phyloP scores from a whole-genome alignment of 2,797 vertebrate species.

The Anabas testudineus region DNA sequence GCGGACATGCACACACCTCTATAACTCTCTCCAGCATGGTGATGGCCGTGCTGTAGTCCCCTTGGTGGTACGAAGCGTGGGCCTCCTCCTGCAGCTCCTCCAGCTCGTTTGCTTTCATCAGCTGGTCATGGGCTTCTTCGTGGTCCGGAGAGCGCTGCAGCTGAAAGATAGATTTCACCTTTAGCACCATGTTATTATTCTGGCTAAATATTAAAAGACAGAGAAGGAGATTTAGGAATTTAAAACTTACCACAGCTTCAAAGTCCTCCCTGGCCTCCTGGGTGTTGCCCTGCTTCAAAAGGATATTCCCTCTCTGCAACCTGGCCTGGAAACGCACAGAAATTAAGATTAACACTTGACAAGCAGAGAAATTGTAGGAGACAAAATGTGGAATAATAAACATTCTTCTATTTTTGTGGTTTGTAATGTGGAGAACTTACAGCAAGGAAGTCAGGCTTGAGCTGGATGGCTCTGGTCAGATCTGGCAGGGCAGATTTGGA shows the following conservation, averaged over 20 bases:
- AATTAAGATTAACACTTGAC: not conserved
- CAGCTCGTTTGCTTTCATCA: conserved; percentile 78
- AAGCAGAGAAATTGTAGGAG: not conserved
- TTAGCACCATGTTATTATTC: not conserved
- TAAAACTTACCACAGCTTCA: conserved; percentile 82
- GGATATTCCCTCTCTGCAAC: conserved; percentile 88
- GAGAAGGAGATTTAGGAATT: not conserved
- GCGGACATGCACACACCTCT: conserved; percentile 79
- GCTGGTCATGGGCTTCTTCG: conserved; percentile 84
- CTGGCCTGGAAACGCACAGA: conserved; percentile 78
- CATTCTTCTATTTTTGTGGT: no score
- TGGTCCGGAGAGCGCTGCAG: conserved; percentile 81
- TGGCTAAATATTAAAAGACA: not conserved
- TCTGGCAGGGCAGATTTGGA: conserved; percentile 89
- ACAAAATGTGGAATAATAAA: not conserved
- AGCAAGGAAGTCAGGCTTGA: conserved; percentile 89
- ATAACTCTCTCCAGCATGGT: conserved; percentile 82
- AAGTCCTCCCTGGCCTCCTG: conserved; percentile 88
- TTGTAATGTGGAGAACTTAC: conserved; percentile 72
- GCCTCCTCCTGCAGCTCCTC: conserved; percentile 84
- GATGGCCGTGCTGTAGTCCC: conserved; percentile 80
- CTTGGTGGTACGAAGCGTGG: conserved; percentile 76
- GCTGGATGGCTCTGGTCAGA: conserved; percentile 86
- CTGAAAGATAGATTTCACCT: conserved; percentile 55
- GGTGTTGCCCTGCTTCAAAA: conserved; percentile 87